Evolutionary conservation across 2,888 invertebrate species (phyloP).

Genomic region (Thelaira solivaga): DNA sequence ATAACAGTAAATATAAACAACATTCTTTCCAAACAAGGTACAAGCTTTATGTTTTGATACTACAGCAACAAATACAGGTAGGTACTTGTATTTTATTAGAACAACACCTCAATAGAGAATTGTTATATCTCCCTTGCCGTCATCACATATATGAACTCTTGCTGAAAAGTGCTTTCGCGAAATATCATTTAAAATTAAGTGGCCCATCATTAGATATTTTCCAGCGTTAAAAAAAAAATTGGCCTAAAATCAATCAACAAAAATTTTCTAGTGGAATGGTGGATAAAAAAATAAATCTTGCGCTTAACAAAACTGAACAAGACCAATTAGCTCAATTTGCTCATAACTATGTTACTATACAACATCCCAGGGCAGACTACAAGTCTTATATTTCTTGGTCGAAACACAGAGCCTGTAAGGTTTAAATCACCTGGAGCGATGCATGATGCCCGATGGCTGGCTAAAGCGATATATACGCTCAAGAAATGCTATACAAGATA

Average conservation of each 20-base stretch:
- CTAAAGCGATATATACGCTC: constrained; percentile 13
- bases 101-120: constrained; percentile 25
- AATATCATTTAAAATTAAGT: no score
- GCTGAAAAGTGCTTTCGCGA: no score
- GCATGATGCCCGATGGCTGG: constrained; percentile 15
- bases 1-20: neutral
- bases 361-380: neutral
- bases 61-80: constrained; percentile 5
- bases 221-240: no score
- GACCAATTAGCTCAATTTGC: constrained; percentile 11
- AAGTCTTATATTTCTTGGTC: constrained; percentile 36
- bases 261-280: neutral
- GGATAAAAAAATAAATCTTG: constrained; percentile 13
- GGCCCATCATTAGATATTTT: no score
- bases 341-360: constrained; percentile 10
- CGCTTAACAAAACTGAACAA: constrained; percentile 17
- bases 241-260: no score
- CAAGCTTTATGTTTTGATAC: neutral
- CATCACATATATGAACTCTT: constrained; percentile 6
- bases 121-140: constrained; percentile 22
- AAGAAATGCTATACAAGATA: constrained; percentile 11
- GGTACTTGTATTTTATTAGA: constrained; percentile 21
- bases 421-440: constrained; percentile 12
- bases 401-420: constrained; percentile 33
- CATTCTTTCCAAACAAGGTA: neutral